phyloP scores from a whole-genome alignment of 2,797 vertebrate species.

The Lagocephalus sceleratus region DNA sequence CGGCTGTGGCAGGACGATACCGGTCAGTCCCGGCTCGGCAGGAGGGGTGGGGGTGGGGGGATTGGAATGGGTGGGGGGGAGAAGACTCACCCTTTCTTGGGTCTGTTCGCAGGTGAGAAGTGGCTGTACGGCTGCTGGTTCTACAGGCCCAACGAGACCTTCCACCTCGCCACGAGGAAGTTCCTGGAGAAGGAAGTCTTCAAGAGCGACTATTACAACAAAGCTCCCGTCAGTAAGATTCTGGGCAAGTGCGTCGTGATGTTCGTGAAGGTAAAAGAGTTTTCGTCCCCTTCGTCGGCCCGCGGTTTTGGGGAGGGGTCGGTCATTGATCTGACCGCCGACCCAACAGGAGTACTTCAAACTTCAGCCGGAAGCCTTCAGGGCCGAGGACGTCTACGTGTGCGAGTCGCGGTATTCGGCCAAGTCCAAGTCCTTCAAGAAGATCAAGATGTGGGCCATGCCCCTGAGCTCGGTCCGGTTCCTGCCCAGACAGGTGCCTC shows the following conservation, averaged over 20 bases:
- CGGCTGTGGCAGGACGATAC: conserved; percentile 95
- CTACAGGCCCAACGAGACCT: conserved; percentile 97
- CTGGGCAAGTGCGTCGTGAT: conserved; percentile 98
- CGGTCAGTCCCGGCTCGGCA: conserved; percentile 72
- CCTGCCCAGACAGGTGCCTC: conserved; percentile 85
- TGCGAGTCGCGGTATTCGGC: conserved; percentile 98
- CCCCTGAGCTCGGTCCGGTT: conserved; percentile 92
- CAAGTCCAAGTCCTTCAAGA: conserved; percentile 97
- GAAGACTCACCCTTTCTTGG: no score
- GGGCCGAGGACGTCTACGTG: conserved; percentile 92
- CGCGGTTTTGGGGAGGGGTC: no score
- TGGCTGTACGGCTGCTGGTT: conserved; percentile 99
- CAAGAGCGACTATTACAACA: conserved; percentile 98
- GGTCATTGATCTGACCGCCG: not conserved
- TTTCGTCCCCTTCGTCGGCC: not conserved
- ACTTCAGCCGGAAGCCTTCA: conserved; percentile 91
- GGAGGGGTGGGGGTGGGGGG: no score
- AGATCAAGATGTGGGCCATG: conserved; percentile 99
- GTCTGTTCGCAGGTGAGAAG: conserved; percentile 84
- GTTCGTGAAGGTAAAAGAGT: conserved; percentile 91
- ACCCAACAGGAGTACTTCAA: conserved; percentile 92
- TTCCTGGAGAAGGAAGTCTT: conserved; percentile 99
- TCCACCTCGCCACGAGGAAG: conserved; percentile 95
- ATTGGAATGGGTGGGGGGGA: no score
- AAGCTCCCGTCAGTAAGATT: conserved; percentile 96